phyloP scores from a whole-genome alignment of 2,113 vertebrate species.

The Poeciliopsis occidentalis region DNA sequence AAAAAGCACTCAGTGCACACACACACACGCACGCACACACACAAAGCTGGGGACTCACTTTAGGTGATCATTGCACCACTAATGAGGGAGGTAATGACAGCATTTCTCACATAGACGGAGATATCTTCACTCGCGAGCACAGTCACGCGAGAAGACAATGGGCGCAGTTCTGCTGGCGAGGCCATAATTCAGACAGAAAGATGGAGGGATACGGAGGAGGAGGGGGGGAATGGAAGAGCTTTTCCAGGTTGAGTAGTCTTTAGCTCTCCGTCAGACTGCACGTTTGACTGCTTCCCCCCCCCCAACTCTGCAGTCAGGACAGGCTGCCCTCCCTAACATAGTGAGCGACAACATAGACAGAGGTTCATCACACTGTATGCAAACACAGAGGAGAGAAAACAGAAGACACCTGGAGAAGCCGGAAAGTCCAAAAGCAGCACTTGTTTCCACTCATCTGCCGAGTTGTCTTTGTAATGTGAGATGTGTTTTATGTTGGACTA shows the following conservation, averaged over 20 bases:
- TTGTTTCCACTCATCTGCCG: conserved; percentile 55
- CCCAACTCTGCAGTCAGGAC: conserved; percentile 16
- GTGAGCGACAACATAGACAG: conserved; percentile 7
- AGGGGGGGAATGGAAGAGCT: conserved; percentile 22
- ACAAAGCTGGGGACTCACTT: conserved; percentile 50
- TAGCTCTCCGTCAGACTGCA: conserved; percentile 52
- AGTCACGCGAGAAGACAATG: conserved; percentile 38
- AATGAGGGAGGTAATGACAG: conserved; percentile 78
- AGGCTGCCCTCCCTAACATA: conserved; percentile 15
- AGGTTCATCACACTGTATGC: conserved; percentile 13
- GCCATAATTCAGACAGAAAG: conserved; percentile 23
- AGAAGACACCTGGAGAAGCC: conserved; percentile 51
- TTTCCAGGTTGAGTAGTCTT: conserved; percentile 66
- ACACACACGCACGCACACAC: conserved; percentile 3
- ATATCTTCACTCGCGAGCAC: conserved; percentile 52
- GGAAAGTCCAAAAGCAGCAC: conserved; percentile 42
- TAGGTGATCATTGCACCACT: conserved; percentile 77
- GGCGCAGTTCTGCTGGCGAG: conserved; percentile 21
- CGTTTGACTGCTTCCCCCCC: conserved; percentile 39
- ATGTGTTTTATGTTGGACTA: conserved; percentile 62
- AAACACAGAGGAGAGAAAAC: conserved; percentile 40
- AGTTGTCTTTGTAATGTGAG: conserved; percentile 56
- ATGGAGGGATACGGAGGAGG: conserved; percentile 10
- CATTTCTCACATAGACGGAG: conserved; percentile 73
- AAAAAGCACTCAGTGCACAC: neutral